Conservation (phyloP, 2,797 vertebrate genomes). For the Babyrousa celebensis region DNA sequence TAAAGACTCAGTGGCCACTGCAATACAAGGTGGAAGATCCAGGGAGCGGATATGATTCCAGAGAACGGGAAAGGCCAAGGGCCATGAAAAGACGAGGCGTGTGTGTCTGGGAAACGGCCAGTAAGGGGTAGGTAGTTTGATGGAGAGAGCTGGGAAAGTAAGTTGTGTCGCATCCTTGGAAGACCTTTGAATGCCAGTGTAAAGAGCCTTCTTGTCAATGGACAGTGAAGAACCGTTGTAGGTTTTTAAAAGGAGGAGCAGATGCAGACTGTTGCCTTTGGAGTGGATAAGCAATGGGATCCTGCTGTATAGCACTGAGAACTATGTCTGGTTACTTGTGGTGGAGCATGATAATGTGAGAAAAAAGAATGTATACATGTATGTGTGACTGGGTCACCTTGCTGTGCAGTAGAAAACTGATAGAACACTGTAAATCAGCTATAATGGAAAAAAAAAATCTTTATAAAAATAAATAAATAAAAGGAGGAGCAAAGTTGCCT, state of each 20-base stretch:
- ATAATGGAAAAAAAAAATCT: no score
- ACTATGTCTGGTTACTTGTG: no score
- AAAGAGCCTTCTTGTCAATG: not conserved
- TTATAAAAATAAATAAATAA: not conserved
- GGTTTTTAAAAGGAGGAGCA: not conserved
- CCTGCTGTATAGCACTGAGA: no score
- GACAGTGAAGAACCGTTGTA: not conserved
- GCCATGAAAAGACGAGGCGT: not conserved
- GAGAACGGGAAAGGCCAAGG: not conserved
- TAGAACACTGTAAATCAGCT: no score
- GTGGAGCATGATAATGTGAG: no score
- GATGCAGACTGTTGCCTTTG: no score
- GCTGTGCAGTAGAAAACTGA: no score
- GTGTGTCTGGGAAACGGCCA: not conserved
- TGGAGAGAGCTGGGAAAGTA: not conserved
- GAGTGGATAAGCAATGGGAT: no score
- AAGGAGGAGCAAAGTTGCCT: not conserved
- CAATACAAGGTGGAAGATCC: not conserved
- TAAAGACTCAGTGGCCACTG: not conserved
- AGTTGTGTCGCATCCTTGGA: not conserved
- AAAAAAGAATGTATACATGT: no score
- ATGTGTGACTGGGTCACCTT: no score
- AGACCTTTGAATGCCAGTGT: not conserved
- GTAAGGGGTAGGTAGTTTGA: not conserved
- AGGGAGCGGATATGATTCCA: not conserved